phyloP scores from a whole-genome alignment of 2,113 vertebrate species.

The Chrysochloris asiatica region DNA sequence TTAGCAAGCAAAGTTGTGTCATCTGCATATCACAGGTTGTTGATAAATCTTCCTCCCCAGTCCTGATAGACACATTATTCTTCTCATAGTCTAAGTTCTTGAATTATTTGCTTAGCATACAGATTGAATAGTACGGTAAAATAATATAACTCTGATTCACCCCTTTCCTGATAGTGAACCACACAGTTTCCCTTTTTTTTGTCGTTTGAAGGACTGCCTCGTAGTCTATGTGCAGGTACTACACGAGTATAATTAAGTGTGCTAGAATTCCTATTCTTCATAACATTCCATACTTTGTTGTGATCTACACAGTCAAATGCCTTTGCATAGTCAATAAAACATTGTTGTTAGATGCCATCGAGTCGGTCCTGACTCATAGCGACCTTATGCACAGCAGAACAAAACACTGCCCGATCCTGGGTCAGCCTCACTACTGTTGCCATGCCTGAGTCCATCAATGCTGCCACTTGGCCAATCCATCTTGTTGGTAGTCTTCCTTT shows the following conservation, averaged over 20 bases:
- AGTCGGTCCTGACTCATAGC: no score
- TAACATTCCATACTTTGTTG: neutral
- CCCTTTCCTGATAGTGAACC: neutral
- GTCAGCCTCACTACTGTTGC: no score
- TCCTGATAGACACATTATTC: neutral
- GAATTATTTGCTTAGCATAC: neutral
- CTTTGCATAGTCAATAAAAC: no score
- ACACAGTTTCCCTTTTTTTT: neutral
- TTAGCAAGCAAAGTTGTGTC: neutral
- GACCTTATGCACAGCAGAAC: no score
- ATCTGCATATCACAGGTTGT: neutral
- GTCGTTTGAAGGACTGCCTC: neutral
- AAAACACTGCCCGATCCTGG: no score
- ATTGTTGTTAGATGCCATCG: no score
- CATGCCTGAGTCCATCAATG: no score
- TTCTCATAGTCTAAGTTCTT: neutral
- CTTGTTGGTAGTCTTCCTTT: no score
- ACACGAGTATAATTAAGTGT: neutral
- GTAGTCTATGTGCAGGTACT: neutral
- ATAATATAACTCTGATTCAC: neutral
- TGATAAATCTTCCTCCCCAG: neutral
- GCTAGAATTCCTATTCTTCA: neutral
- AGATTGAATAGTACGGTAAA: neutral
- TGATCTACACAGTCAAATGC: neutral
- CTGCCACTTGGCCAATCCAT: no score